Evolutionary conservation across 2,888 invertebrate genomes (phyloP), one percentile per base, ranked within the genome.

Genomic region (Hirudinaria manillensis): DNA sequence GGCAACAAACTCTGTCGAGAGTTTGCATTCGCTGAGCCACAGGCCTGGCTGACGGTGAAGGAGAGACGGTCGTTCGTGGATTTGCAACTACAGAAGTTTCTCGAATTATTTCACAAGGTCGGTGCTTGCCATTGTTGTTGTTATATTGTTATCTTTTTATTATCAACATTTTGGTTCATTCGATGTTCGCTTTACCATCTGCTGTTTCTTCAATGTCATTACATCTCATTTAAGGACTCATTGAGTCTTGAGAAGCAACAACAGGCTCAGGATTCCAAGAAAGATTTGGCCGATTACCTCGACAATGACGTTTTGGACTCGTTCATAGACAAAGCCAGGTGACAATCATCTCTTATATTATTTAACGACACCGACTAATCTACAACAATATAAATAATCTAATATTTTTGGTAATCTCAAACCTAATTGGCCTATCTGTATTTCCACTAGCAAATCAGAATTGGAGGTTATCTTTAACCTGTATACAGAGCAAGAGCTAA

Each of bases 251-350:
- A 45, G 16, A 45, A 45, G 45, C 45, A 45, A 16, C 45, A 45
- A 16, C 45, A 16, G 45, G 45, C 45, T 1, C 61, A 61, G 24
- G 61, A 61, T n/a, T 24, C 61, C 7, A 61, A 61, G 61, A 24
- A 61, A 16, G 24, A 61, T 1, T 61, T 29, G 13, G 29, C 6
- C 10, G 29, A 19, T 24, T 7, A 61, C 61, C 29, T 61, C 2
- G 61, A 61, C 61, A 29, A 61, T 10, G 13, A 61, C 7, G 29
- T 61, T 7, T 10, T 61, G 3, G 29, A 61, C 61, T 10, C 24
- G n/a, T 61, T 61, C 24, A 61, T 29, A 24, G 29, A 61, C 10
- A 24, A 61, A 61, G 61, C 61, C 61, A 61, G 61, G 61, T 61
- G 21, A 61, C n/a, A 10, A 61, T 61, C 24, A 61, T 3, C 24